Conservation (phyloP, 2,113 vertebrate genomes). For the Lophura nycthemera region DNA sequence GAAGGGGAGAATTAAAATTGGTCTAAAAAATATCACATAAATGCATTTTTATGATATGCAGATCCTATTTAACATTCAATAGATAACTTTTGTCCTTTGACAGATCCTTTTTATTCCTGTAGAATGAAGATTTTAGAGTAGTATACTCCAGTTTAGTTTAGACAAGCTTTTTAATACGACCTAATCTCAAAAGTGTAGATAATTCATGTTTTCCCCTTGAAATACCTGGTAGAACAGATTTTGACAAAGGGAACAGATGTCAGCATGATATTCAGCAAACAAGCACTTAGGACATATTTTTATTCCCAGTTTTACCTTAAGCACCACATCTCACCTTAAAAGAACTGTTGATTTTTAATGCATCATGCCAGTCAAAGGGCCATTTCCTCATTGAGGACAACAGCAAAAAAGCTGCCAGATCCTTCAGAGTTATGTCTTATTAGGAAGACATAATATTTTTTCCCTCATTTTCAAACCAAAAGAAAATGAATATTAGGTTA, state of each 20-base stretch:
- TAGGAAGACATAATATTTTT: not conserved
- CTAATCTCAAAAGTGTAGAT: not conserved
- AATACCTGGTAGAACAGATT: not conserved
- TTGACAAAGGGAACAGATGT: not conserved
- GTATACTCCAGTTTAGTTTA: not conserved
- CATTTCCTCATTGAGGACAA: not conserved
- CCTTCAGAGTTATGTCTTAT: not conserved
- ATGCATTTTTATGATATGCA: not conserved
- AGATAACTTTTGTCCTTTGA: not conserved
- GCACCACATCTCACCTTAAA: not conserved
- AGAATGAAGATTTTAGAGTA: not conserved
- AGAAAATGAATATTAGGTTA: not conserved
- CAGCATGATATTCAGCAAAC: not conserved
- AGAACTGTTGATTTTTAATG: not conserved
- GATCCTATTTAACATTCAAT: not conserved
- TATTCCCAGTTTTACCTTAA: conserved; percentile 10
- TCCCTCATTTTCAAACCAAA: not conserved
- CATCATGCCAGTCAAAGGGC: not conserved
- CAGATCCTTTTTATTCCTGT: not conserved
- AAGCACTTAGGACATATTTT: not conserved
- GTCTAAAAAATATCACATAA: not conserved
- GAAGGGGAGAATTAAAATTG: not conserved
- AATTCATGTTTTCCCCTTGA: not conserved
- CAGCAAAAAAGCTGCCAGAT: not conserved
- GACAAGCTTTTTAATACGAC: not conserved